Evolutionary conservation across 2,888 invertebrate genomes (phyloP).

Genomic region (Coleophora deauratella): DNA sequence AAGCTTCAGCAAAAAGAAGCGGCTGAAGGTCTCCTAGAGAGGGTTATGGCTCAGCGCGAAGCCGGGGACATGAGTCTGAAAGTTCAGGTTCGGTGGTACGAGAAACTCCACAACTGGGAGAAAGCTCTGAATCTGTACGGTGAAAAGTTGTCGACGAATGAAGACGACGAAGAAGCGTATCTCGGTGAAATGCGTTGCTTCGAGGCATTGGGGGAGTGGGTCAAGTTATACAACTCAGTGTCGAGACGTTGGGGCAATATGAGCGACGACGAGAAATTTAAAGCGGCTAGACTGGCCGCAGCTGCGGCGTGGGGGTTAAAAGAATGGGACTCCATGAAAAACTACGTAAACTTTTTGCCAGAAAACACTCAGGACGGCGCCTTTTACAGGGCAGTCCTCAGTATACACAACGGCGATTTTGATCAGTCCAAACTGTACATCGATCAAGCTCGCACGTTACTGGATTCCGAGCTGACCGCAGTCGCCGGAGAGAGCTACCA

Average conservation of each 20-base stretch:
- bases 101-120: constrained; percentile 99
- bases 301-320: constrained; percentile 97
- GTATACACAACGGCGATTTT: constrained; percentile 87
- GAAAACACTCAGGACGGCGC: constrained; percentile 96
- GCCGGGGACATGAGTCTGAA: constrained; percentile 75
- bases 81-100: constrained; percentile 93
- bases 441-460: constrained; percentile 92
- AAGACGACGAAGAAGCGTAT: constrained; percentile 83
- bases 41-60: constrained; percentile 88
- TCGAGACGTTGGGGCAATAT: constrained; percentile 85
- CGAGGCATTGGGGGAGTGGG: constrained; percentile 98
- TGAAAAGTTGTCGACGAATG: constrained; percentile 78
- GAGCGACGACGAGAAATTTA: constrained; percentile 66
- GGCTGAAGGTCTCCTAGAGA: constrained; percentile 92
- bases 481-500: constrained; percentile 98
- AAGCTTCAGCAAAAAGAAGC: constrained; percentile 99
- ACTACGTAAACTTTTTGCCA: constrained; percentile 91
- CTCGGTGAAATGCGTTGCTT: constrained; percentile 96
- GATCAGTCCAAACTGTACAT: constrained; percentile 83
- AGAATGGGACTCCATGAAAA: constrained; percentile 95
- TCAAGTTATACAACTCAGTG: constrained; percentile 85
- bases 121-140: constrained; percentile 93
- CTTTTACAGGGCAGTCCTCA: constrained; percentile 94
- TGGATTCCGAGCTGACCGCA: constrained; percentile 97
- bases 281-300: constrained; percentile 92